These are phyloP conservation scores for Norana najaformis DNA, from an alignment of 2,888 invertebrate species.

Conservation along the genomic window DNA sequence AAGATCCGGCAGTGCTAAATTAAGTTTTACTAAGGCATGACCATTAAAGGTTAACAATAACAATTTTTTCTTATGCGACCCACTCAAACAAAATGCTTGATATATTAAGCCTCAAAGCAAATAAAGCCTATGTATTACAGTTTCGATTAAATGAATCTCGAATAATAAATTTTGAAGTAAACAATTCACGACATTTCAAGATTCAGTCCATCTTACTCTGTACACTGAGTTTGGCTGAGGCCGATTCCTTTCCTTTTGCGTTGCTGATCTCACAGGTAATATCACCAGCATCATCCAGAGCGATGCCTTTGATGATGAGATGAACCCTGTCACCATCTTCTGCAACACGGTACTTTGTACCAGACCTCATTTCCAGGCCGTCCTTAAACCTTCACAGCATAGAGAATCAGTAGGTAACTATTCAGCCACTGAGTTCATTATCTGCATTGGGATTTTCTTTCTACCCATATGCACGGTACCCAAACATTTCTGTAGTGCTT, in stretches of 20 bases:
- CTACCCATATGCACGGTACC: too few species aligned
- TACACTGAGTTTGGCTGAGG: conserved; percentile 70
- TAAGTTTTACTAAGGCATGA: too few species aligned
- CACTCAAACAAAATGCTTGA: too few species aligned
- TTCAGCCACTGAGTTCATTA: neutral
- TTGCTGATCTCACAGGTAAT: conserved; percentile 95
- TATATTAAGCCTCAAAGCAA: too few species aligned
- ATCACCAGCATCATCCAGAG: conserved; percentile 89
- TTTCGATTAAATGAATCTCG: neutral
- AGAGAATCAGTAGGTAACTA: neutral
- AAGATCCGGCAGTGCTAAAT: too few species aligned
- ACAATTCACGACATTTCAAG: neutral
- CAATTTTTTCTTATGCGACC: neutral
- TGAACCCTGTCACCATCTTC: conserved; percentile 75
- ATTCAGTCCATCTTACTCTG: conserved; percentile 41
- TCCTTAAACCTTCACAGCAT: conserved; percentile 44
- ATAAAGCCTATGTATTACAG: neutral
- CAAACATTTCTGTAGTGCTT: too few species aligned
- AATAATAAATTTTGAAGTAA: neutral
- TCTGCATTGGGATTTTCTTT: neutral
- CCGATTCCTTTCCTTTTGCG: conserved; percentile 85
- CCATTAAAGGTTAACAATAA: neutral
- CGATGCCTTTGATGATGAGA: conserved; percentile 83
- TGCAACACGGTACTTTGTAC: conserved; percentile 69
- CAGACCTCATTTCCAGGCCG: conserved; percentile 61